These are phyloP conservation scores for Lordiphosa fenestrarum DNA, from an alignment of 2,888 invertebrate genomes.

Conservation along the genomic window DNA sequence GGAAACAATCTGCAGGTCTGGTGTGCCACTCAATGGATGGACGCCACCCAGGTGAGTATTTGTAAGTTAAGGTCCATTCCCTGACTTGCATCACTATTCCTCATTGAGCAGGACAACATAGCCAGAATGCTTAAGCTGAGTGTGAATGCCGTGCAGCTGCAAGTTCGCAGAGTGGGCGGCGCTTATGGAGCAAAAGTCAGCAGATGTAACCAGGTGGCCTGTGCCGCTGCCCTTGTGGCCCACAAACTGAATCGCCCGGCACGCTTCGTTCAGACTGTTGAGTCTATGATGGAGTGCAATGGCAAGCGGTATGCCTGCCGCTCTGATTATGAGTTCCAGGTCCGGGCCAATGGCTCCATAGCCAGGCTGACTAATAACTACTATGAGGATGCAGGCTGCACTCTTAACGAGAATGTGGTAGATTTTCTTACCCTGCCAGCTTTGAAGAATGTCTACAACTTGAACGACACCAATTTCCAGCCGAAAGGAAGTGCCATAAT, in stretches of 20 bases:
- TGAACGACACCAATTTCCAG: conserved; percentile 83
- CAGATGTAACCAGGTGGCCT: conserved; percentile 82
- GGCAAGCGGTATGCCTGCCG: conserved; percentile 85
- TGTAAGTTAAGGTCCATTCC: too few species aligned
- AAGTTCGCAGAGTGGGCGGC: conserved; percentile 88
- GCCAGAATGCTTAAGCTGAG: conserved; percentile 83
- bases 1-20: conserved; percentile 87
- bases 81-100: too few species aligned
- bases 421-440: conserved; percentile 62
- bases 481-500: conserved; percentile 83
- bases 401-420: conserved; percentile 82
- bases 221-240: conserved; percentile 87
- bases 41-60: conserved; percentile 76
- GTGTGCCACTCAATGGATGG: conserved; percentile 85
- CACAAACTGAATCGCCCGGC: conserved; percentile 83
- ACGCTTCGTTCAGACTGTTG: conserved; percentile 86
- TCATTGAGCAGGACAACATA: conserved; percentile 81
- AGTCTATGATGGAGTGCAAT: conserved; percentile 86
- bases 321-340: conserved; percentile 85
- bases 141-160: conserved; percentile 86
- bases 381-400: conserved; percentile 83
- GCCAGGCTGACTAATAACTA: conserved; percentile 81
- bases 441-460: conserved; percentile 84
- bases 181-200: conserved; percentile 90
- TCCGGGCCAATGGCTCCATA: conserved; percentile 82